Conservation (phyloP, 1,140 invertebrate genomes). For the Halictus rubicundus region DNA sequence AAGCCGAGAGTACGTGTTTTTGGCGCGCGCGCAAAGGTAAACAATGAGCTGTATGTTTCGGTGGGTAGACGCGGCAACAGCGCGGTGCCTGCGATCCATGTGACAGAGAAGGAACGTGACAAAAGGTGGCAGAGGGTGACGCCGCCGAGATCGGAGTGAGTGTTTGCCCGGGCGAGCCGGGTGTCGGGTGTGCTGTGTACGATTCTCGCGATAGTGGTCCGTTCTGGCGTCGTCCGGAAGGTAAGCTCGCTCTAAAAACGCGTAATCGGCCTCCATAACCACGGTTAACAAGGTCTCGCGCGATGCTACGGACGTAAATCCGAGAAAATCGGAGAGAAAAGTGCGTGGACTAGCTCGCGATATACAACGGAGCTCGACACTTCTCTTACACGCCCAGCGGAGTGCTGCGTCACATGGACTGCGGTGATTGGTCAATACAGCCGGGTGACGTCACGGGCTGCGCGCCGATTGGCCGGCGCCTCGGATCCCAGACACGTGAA, state of each 20-base stretch:
- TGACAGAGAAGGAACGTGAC: conserved; percentile 79
- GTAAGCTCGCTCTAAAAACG: conserved; percentile 30
- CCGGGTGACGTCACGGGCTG: conserved; percentile 76
- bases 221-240: conserved; percentile 54
- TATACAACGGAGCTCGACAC: conserved; percentile 59
- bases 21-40: conserved; percentile 72
- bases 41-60: conserved; percentile 63
- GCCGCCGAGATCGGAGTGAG: conserved; percentile 69
- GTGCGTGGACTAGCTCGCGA: conserved; percentile 39
- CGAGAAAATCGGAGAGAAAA: conserved; percentile 45
- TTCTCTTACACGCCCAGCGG: conserved; percentile 70
- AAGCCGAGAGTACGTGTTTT: conserved; percentile 27
- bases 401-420: conserved; percentile 80
- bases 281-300: neutral
- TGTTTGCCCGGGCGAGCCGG: conserved; percentile 77
- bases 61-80: conserved; percentile 60
- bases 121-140: conserved; percentile 77
- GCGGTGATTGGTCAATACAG: conserved; percentile 80
- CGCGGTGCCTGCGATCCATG: conserved; percentile 72
- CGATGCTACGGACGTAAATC: conserved; percentile 14
- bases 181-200: conserved; percentile 67
- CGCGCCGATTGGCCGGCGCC: conserved; percentile 70
- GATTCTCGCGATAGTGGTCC: conserved; percentile 45
- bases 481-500: conserved; percentile 79
- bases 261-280: conserved; percentile 23